Evolutionary conservation across 2,797 vertebrate genomes (phyloP), one percentile per base, ranked within the genome.

Genomic region (Novumbra hubbsi): DNA sequence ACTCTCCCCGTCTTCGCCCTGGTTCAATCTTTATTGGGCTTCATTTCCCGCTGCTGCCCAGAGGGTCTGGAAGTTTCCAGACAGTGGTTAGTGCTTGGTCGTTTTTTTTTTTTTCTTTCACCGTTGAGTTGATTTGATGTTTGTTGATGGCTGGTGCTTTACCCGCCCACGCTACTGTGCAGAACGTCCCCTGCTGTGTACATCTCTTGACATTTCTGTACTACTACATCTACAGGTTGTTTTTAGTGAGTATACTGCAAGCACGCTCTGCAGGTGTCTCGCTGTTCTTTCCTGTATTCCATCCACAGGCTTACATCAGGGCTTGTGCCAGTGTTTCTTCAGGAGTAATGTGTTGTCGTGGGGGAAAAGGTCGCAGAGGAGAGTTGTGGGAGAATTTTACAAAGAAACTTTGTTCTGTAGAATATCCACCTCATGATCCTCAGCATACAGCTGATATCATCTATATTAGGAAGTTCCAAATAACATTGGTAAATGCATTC

Each of bases 81-180:
- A 70, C 75, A 64, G 65, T 49, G 69, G 68, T 62, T 75, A 48
- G 14, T 4, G 6, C 41, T 45, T 12, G 6, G 41, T 45, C 2
- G 34, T 7, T 38, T 38, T 38, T 38, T 32, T 32, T 32, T 2
- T 32, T 32, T 32, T 63, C 71, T 30, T 74, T 73, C 6, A 5
- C 19, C 65, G 68, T 72, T 30, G n/a, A 74, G 76, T 72, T 80
- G 77, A 84, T 75, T 86, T 85, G 80, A 83, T 85, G 68, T 70
- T 30, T 76, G 71, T 78, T 87, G 83, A 86, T 81, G 69, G 85
- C 73, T 86, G 81, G 78, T 82, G 74, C 84, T 82, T 72, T 82
- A 66, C 80, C 68, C 76, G 83, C 83, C 83, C 80, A 71, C 68
- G 72, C 79, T 80, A 83, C 79, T 76, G 34, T 55, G 75, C 77